phyloP scores from a whole-genome alignment of 2,888 invertebrate genomes.

The Andrena bucephala region DNA sequence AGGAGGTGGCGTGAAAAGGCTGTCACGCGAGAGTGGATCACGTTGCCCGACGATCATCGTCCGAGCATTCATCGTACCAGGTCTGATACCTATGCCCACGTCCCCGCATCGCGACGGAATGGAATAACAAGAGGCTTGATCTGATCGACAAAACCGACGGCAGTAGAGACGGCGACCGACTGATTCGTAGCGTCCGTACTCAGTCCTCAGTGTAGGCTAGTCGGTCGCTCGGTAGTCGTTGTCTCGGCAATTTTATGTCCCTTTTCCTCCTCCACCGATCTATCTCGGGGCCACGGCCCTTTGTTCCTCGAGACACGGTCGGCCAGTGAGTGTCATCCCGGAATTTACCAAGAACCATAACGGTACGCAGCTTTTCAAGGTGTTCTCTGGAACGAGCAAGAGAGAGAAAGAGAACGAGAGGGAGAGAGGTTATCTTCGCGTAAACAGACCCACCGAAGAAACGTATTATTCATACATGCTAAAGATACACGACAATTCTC shows the following conservation, averaged over 20 bases:
- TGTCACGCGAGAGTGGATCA: background rate
- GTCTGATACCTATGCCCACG: constrained; percentile 43
- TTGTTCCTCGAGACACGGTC: background rate
- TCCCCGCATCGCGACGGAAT: constrained; percentile 72
- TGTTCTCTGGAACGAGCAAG: background rate
- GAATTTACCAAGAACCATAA: background rate
- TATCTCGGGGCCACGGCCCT: background rate
- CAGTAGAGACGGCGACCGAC: constrained; percentile 70
- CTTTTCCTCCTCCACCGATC: background rate
- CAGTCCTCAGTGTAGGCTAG: constrained; percentile 85
- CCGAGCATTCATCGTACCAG: constrained; percentile 12
- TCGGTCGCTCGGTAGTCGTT: constrained; percentile 81
- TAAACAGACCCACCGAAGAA: constrained; percentile 26
- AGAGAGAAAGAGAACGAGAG: too few species aligned
- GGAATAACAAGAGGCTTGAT: constrained; percentile 78
- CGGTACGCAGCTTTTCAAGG: background rate
- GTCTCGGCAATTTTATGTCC: constrained; percentile 41
- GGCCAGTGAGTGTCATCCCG: background rate
- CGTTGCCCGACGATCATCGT: background rate
- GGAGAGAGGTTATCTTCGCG: constrained; percentile 48
- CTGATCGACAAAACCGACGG: constrained; percentile 72
- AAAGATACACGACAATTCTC: background rate
- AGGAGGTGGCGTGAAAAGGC: background rate
- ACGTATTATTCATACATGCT: background rate
- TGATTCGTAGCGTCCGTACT: constrained; percentile 82